Conservation (phyloP, 1,140 invertebrate genomes). For the Eriosoma lanigerum region DNA sequence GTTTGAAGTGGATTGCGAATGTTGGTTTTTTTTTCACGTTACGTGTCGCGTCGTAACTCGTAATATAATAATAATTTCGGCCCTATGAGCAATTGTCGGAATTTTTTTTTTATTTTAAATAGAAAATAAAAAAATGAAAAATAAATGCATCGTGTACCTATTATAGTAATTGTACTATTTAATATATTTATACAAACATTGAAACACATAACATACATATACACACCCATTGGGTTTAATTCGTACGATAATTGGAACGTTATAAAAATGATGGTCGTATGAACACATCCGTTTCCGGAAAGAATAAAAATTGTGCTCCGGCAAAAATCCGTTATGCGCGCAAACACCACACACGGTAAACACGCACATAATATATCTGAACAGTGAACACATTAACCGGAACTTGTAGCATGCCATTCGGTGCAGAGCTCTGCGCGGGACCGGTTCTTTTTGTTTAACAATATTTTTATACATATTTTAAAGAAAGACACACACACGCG, state of each 20-base stretch:
- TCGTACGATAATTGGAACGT: conserved; percentile 29
- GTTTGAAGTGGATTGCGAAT: too few relatives aligned
- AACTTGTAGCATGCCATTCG: conserved; percentile 28
- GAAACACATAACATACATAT: not conserved
- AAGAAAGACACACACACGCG: conserved; percentile 34
- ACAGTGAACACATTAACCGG: conserved; percentile 30
- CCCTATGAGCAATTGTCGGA: not conserved
- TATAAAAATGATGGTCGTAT: conserved; percentile 25
- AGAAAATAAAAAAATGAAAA: not conserved
- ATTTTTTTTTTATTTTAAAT: too few relatives aligned
- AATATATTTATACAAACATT: too few relatives aligned
- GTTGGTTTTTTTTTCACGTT: not conserved
- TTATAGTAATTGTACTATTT: too few relatives aligned
- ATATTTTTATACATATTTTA: conserved; percentile 45
- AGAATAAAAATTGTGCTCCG: not conserved
- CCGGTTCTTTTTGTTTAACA: conserved; percentile 52
- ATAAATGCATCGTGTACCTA: not conserved
- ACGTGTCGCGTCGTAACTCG: not conserved
- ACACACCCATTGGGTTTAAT: conserved; percentile 10
- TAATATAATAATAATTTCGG: not conserved
- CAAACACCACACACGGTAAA: not conserved
- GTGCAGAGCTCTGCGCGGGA: not conserved
- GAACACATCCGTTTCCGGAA: conserved; percentile 49
- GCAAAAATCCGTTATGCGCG: conserved; percentile 42
- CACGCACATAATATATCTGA: not conserved